Conservation (phyloP, 2,113 vertebrate genomes). For the Urocynchramus pylzowi region DNA sequence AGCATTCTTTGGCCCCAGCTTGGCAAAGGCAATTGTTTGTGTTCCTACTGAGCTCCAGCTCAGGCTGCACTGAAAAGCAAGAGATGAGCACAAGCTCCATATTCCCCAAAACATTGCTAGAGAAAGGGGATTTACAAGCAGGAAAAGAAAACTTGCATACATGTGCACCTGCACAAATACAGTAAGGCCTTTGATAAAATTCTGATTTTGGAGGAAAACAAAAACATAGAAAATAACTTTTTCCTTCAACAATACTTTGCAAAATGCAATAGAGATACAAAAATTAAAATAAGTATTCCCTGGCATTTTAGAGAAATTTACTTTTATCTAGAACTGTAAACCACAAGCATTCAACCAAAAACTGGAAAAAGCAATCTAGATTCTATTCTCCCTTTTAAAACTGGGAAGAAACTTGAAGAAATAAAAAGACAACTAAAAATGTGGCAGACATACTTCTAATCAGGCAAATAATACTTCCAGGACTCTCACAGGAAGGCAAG, state of each 20-base stretch:
- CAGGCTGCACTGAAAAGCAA: neutral
- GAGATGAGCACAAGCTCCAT: neutral
- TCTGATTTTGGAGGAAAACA: neutral
- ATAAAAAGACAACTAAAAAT: neutral
- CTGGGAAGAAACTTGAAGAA: neutral
- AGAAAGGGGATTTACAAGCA: neutral
- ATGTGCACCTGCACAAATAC: neutral
- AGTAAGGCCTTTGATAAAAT: neutral
- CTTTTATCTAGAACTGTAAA: neutral
- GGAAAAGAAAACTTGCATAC: rapidly evolving
- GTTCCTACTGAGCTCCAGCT: neutral
- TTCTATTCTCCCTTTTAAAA: neutral
- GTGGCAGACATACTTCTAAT: neutral
- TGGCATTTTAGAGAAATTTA: neutral
- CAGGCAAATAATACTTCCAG: neutral
- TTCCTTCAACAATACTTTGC: neutral
- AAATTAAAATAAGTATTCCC: neutral
- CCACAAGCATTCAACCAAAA: neutral
- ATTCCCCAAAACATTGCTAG: neutral
- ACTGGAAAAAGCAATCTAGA: neutral
- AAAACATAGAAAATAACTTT: neutral
- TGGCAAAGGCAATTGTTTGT: neutral
- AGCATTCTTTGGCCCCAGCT: neutral
- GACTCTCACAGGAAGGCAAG: neutral
- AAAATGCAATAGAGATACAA: neutral